Conservation (phyloP, 2,888 invertebrate genomes). For the Dicranocentrus wangi region DNA sequence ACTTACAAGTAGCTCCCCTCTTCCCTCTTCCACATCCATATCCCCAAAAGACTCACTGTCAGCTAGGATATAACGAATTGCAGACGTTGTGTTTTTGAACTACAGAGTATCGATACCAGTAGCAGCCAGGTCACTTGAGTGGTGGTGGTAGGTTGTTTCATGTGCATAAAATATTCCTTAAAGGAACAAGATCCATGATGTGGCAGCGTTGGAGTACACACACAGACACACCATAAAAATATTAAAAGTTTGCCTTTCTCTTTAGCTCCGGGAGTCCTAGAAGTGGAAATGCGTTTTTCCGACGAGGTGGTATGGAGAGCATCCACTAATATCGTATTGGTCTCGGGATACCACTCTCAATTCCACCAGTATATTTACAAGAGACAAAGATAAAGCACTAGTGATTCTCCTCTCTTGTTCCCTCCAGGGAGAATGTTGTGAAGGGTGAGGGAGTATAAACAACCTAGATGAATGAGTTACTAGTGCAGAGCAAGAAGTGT, state of each 20-base stretch:
- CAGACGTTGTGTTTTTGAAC: slow-evolving; percentile 17
- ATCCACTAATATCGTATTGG: slow-evolving; percentile 37
- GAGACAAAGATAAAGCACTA: slow-evolving; percentile 58
- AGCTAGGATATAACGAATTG: slow-evolving; percentile 43
- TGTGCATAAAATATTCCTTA: not conserved
- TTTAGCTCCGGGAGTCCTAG: not conserved
- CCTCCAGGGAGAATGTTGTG: slow-evolving; percentile 49
- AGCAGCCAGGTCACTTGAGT: too few species aligned
- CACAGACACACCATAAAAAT: slow-evolving; percentile 40
- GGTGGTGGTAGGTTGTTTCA: not conserved
- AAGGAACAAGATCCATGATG: slow-evolving; percentile 15
- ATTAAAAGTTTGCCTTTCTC: slow-evolving; percentile 40
- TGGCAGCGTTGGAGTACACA: not conserved
- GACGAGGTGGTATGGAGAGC: too few species aligned
- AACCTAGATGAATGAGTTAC: slow-evolving; percentile 44
- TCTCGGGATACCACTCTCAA: slow-evolving; percentile 57
- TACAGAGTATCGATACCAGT: not conserved
- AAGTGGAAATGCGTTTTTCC: slow-evolving; percentile 4
- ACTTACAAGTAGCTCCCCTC: not conserved
- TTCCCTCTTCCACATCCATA: not conserved
- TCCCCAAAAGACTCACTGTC: slow-evolving; percentile 50
- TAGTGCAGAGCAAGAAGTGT: slow-evolving; percentile 1
- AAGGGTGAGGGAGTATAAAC: slow-evolving; percentile 49
- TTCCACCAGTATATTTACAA: slow-evolving; percentile 43
- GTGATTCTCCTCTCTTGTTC: slow-evolving; percentile 39